Percentiles rank a stretch among this genome's conserved stretches.
These are phyloP conservation scores for Cyphomyrus plagiostoma DNA, from an alignment of 2,113 vertebrate genomes.

Conservation along the genomic window DNA sequence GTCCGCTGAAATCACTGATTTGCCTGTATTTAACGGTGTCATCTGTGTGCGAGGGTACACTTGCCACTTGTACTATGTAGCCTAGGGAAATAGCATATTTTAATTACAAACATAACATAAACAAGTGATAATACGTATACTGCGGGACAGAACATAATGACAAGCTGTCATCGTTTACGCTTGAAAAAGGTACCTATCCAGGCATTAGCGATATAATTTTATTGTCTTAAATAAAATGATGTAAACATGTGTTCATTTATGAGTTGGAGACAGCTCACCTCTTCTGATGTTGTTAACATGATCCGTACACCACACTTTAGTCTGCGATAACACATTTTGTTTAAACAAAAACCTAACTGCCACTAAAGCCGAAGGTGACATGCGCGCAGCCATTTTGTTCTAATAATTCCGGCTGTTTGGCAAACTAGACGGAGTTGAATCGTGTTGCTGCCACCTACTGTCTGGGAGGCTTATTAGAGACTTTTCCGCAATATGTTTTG, in stretches of 20 bases:
- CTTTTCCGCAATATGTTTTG: not conserved
- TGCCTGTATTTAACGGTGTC: conserved; percentile 30
- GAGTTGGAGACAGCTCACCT: conserved; percentile 47
- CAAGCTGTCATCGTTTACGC: not conserved
- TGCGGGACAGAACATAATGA: not conserved
- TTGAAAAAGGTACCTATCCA: not conserved
- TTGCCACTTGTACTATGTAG: conserved; percentile 32
- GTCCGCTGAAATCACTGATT: conserved; percentile 33
- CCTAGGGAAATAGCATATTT: conserved; percentile 28
- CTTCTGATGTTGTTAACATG: conserved; percentile 33
- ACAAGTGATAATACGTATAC: not conserved
- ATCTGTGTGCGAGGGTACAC: conserved; percentile 32
- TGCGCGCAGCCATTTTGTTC: conserved; percentile 58
- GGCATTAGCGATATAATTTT: not conserved
- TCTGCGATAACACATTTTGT: conserved; percentile 13
- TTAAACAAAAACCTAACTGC: conserved; percentile 33
- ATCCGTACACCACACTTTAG: conserved; percentile 15
- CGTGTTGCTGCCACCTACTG: conserved; percentile 13
- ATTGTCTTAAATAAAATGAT: not conserved
- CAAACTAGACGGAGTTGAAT: not conserved
- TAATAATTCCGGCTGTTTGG: not conserved
- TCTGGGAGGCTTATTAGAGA: not conserved
- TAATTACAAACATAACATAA: not conserved
- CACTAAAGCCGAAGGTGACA: conserved; percentile 47
- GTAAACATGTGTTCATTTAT: not conserved